phyloP scores from a whole-genome alignment of 2,113 vertebrate genomes.

The Podilymbus podiceps region DNA sequence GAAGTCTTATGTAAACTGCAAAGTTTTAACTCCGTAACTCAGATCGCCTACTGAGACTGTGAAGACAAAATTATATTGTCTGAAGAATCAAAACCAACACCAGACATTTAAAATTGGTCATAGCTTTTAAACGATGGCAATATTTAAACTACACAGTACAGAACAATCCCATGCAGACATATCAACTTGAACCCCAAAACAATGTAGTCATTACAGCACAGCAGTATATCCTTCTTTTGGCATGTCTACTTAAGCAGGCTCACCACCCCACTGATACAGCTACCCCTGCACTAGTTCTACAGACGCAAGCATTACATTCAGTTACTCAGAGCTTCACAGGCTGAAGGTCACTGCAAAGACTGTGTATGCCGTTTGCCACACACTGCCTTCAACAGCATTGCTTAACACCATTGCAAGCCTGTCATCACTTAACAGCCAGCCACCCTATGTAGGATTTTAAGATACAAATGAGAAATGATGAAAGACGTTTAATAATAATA shows the following conservation, averaged over 20 bases:
- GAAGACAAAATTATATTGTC: neutral
- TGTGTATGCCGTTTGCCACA: fast-evolving
- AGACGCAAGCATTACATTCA: neutral
- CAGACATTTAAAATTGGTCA: neutral
- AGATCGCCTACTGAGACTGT: fast-evolving
- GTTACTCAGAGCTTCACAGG: neutral
- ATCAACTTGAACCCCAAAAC: neutral
- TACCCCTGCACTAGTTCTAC: neutral
- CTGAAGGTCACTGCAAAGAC: neutral
- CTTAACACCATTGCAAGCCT: fast-evolving
- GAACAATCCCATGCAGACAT: fast-evolving
- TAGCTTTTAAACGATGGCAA: neutral
- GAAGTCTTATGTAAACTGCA: neutral
- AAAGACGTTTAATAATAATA: neutral
- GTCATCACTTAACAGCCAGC: neutral
- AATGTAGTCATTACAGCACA: neutral
- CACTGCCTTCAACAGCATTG: neutral
- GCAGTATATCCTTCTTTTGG: neutral
- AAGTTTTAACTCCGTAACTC: neutral
- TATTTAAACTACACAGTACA: neutral
- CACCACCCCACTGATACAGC: fast-evolving
- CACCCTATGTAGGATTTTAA: neutral
- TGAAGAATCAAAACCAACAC: neutral
- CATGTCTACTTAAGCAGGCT: fast-evolving
- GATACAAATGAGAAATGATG: neutral